phyloP scores from a whole-genome alignment of 2,113 vertebrate genomes.

The Festucalex cinctus region DNA sequence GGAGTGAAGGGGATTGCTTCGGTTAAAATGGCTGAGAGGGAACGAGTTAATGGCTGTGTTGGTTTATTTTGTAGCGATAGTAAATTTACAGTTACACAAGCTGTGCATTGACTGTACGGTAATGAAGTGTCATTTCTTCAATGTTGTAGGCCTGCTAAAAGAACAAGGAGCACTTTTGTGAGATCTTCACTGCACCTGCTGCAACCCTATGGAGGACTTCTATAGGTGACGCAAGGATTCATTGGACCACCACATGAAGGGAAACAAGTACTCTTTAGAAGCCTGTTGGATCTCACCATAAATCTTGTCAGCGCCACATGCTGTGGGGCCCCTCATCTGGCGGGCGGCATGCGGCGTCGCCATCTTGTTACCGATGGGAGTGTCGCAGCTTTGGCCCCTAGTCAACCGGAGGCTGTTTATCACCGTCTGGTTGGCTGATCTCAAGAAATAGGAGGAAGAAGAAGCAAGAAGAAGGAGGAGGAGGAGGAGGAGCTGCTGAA shows the following conservation, averaged over 20 bases:
- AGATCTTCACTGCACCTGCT: not conserved
- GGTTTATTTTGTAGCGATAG: too few relatives aligned
- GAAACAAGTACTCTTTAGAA: not conserved
- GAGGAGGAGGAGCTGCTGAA: constrained; percentile 24
- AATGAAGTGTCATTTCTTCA: too few relatives aligned
- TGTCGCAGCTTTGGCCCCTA: constrained; percentile 27
- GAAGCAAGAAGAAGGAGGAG: not conserved
- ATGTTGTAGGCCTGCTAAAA: too few relatives aligned
- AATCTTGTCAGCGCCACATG: constrained; percentile 10
- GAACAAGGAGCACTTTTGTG: too few relatives aligned
- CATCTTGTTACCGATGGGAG: constrained; percentile 28
- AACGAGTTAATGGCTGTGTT: too few relatives aligned
- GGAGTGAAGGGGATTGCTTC: too few relatives aligned
- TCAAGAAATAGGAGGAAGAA: not conserved
- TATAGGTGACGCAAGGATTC: not conserved
- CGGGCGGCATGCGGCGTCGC: constrained; percentile 21
- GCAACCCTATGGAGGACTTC: not conserved
- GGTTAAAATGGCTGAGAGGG: too few relatives aligned
- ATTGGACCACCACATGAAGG: not conserved
- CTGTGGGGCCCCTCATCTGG: constrained; percentile 25
- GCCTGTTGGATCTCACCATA: constrained; percentile 18
- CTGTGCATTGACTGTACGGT: too few relatives aligned
- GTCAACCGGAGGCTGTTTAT: constrained; percentile 41
- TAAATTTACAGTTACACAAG: too few relatives aligned
- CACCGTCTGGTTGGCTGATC: constrained; percentile 36